These are phyloP conservation scores for Dendrolimus pini DNA, from an alignment of 2,888 invertebrate species.

Conservation along the genomic window DNA sequence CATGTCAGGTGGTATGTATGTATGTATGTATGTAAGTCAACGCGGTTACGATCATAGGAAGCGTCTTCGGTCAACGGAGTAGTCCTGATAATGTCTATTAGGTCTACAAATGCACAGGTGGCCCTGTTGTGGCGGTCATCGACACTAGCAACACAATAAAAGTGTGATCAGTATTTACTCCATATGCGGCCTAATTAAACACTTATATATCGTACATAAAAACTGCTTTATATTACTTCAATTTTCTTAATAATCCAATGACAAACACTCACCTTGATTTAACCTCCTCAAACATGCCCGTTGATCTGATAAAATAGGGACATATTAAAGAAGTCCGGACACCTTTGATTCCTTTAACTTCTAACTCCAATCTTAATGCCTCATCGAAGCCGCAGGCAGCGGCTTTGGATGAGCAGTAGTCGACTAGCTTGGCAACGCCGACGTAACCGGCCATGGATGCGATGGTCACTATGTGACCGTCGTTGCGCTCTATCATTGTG, in stretches of 20 bases:
- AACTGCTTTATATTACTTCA: too few relatives aligned
- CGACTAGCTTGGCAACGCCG: conserved; percentile 88
- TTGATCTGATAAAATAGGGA: conserved; percentile 93
- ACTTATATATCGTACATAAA: too few relatives aligned
- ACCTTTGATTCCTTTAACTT: conserved; percentile 73
- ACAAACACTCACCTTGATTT: conserved; percentile 78
- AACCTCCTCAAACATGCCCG: conserved; percentile 97
- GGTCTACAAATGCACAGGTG: too few relatives aligned
- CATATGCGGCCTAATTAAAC: too few relatives aligned
- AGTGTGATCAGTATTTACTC: too few relatives aligned
- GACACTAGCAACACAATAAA: too few relatives aligned
- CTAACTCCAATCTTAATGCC: conserved; percentile 79
- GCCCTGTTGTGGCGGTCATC: too few relatives aligned
- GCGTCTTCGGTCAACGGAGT: too few relatives aligned
- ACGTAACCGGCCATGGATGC: conserved; percentile 92
- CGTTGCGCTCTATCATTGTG: conserved; percentile 89
- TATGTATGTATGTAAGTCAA: too few relatives aligned
- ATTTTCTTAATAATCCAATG: background rate
- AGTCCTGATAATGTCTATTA: too few relatives aligned
- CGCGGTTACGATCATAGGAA: too few relatives aligned
- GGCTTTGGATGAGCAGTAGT: conserved; percentile 96
- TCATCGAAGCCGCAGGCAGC: conserved; percentile 90
- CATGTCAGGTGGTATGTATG: too few relatives aligned
- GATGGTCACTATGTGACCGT: conserved; percentile 95
- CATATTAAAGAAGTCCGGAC: conserved; percentile 92